Evolutionary conservation across 2,888 invertebrate genomes (phyloP), one percentile per base, ranked within the genome.

Genomic region (Melitaea athalia): DNA sequence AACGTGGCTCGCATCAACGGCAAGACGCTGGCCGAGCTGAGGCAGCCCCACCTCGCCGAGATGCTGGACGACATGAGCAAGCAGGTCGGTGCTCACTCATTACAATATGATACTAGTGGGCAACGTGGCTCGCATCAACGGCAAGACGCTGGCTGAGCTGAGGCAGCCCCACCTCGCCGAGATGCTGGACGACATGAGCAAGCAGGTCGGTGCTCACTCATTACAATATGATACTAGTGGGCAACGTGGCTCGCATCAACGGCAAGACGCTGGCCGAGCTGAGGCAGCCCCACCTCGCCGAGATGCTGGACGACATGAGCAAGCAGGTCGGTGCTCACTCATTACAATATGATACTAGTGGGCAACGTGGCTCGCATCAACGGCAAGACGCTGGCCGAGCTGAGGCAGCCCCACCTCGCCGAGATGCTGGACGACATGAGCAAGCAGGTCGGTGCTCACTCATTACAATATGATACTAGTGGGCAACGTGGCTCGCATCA

Each of bases 341-440:
- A n/a, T n/a, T n/a, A n/a, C n/a, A n/a, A n/a, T n/a, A n/a, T n/a
- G n/a, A n/a, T n/a, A n/a, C n/a, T n/a, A 81, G 96, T 93, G 6
- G 75, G 71, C 71, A 91, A 91, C 69, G 87, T 88, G 0, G 83
- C 86, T 0, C 73, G 89, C 2, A 88, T 91, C 77, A 89, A 87
- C 77, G 85, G 85, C 69, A 91, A 91, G 81, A 88, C 86, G 0
- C 81, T 89, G 0, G 80, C 84, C 0, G 90, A 91, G 63, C 76
- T 91, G 62, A 67, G 88, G 0, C 88, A 90, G 75, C 87, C 88
- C 10, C 90, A 90, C 24, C 77, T 89, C 0, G 81, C 81, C 0
- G 91, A 90, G 76, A 88, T 90, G 87, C 72, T 91, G 47, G 90
- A 90, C 43, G 90, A 91, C 7, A 88, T 91, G 88, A 86, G 86